These are phyloP conservation scores for Trichosurus vulpecula DNA, from an alignment of 2,797 vertebrate genomes.

Conservation along the genomic window DNA sequence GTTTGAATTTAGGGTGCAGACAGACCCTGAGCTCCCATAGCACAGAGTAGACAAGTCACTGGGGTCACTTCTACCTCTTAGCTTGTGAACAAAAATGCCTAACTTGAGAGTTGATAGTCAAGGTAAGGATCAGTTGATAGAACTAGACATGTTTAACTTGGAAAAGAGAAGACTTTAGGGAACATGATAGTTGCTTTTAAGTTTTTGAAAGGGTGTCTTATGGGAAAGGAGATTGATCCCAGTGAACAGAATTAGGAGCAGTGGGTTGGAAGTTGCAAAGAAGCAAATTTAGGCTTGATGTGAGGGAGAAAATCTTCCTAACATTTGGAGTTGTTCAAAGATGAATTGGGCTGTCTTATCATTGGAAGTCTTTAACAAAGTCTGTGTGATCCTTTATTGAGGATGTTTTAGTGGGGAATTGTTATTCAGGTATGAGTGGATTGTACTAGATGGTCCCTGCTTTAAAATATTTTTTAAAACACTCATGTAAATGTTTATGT, in stretches of 20 bases:
- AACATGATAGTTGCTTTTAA: neutral
- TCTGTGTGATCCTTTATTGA: neutral
- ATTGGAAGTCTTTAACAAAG: neutral
- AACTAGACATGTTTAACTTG: neutral
- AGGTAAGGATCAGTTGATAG: neutral
- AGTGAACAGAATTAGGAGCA: neutral
- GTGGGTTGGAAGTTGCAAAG: neutral
- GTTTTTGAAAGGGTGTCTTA: neutral
- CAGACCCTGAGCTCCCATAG: neutral
- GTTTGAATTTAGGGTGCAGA: neutral
- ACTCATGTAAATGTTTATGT: neutral
- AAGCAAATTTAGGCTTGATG: neutral
- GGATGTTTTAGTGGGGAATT: neutral
- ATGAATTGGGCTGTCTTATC: neutral
- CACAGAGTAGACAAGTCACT: neutral
- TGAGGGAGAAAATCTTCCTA: neutral
- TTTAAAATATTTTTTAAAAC: neutral
- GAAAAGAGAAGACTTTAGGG: neutral
- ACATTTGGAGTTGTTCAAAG: neutral
- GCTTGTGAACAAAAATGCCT: neutral
- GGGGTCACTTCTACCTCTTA: neutral
- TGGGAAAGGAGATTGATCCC: neutral
- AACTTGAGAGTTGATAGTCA: neutral
- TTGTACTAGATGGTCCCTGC: neutral
- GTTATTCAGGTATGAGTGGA: neutral